Evolutionary conservation across 2,888 invertebrate genomes (phyloP).

Genomic region (Stramonita haemastoma): DNA sequence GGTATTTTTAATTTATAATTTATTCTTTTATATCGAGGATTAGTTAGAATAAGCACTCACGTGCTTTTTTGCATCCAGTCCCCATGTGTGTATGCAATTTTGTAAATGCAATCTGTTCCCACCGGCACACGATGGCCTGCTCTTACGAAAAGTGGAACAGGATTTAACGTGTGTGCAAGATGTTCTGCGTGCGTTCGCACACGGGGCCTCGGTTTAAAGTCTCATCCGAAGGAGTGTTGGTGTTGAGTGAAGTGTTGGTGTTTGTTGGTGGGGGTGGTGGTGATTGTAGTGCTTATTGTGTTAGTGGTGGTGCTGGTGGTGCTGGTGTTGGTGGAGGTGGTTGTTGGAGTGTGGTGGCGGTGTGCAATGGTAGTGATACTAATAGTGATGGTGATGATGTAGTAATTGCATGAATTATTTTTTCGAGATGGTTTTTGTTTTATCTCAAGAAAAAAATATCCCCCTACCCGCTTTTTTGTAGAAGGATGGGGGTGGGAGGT

Average conservation of each 20-base stretch:
- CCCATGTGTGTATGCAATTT: too few species aligned
- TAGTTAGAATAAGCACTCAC: too few species aligned
- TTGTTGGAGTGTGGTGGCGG: constrained; percentile 1
- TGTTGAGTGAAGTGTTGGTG: background rate
- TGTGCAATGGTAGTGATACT: constrained; percentile 16
- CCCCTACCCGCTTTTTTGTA: background rate
- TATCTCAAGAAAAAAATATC: background rate
- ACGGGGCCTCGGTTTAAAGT: too few species aligned
- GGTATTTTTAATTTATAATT: too few species aligned
- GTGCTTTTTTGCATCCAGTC: too few species aligned
- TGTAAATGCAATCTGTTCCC: too few species aligned
- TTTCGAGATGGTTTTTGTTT: background rate
- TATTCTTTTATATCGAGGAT: too few species aligned
- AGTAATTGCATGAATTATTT: background rate
- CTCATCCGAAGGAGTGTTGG: too few species aligned
- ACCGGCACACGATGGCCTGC: too few species aligned
- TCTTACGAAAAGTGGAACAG: too few species aligned
- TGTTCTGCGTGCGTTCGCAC: too few species aligned
- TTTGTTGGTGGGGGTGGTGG: constrained; percentile 28
- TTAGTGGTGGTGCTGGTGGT: background rate
- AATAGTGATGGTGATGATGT: constrained; percentile 30
- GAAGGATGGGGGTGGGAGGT: background rate
- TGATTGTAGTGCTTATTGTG: constrained; percentile 13
- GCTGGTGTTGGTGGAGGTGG: constrained; percentile 12
- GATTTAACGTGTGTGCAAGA: too few species aligned